Percentiles rank a stretch among this genome's conserved stretches.
Evolutionary conservation across 1,140 invertebrate genomes (phyloP).

Genomic region (Drosophila pectinifera): DNA sequence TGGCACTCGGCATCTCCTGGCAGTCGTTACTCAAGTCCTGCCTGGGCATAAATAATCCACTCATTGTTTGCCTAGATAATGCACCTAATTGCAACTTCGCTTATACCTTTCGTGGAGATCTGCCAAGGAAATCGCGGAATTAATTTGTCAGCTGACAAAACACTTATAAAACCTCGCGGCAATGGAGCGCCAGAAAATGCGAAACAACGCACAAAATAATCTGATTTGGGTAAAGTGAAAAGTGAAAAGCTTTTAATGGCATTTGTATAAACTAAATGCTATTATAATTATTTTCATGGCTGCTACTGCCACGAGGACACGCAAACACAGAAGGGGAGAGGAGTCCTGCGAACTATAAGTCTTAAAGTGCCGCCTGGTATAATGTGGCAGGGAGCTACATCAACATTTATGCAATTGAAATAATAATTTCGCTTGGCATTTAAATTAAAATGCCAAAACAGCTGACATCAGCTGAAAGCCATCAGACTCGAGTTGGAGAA

Average conservation of each 20-base stretch:
- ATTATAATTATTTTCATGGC: conserved; percentile 81
- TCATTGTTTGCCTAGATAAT: conserved; percentile 26
- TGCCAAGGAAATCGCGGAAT: conserved; percentile 28
- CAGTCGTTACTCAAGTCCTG: conserved; percentile 36
- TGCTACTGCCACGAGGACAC: conserved; percentile 2
- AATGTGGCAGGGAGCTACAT: conserved; percentile 35
- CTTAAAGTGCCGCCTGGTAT: conserved; percentile 5
- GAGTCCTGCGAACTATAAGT: conserved; percentile 25
- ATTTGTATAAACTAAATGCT: conserved; percentile 79
- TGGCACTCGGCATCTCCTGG: not conserved
- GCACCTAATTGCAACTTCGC: conserved; percentile 33
- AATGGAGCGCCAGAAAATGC: conserved; percentile 48
- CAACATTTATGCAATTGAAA: conserved; percentile 61
- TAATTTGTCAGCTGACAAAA: conserved; percentile 55
- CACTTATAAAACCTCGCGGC: conserved; percentile 30
- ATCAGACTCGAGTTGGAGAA: not conserved
- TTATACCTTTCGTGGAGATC: conserved; percentile 17
- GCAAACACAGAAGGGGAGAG: conserved; percentile 12
- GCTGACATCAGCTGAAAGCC: conserved; percentile 45
- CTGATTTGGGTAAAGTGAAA: conserved; percentile 67
- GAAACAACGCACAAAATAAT: conserved; percentile 80
- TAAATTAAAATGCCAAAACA: conserved; percentile 66
- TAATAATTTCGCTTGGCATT: conserved; percentile 70
- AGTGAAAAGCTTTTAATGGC: conserved; percentile 80
- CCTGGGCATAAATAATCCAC: conserved; percentile 11